Base-by-base conservation (phyloP, 1,140 invertebrate genomes). In the Atopsyche davidsoni region DNA sequence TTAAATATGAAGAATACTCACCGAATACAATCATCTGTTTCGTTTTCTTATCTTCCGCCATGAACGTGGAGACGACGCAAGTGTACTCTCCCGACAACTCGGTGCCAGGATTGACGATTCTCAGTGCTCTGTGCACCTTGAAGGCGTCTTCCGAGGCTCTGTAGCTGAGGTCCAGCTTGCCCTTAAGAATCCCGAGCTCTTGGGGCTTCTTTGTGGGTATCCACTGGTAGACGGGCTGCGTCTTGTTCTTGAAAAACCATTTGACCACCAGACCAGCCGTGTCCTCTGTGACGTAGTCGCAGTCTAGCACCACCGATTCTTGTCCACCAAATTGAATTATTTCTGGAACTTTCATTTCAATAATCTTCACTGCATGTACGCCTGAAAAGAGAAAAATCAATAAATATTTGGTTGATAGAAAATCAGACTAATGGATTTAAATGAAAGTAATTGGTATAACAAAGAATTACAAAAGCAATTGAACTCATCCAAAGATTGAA, bases 161-260 rank as follows among this genome's bases (percentile, higher is more conserved):
- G 67, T 82, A 83, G 51, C 75, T 72, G 46, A 84, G 65, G 67
- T 84, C 79, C 13, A 85, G 67, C 14, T 78, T 70, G 35, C 79
- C 81, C 50, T 78, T 73, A 19, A 87, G 69, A 14, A 83, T 73
- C 23, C 80, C 81, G 43, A 77, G 64, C 18, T 75, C 79, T 53
- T 79, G 75, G 2, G 82, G 82, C 55, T 76, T 74, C 34, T 74
- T 69, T 2, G 74, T 74, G 11, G 78, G 75, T 39, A 89, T 87
- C 86, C 86, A 89, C 63, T 88, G 85, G 63, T 88, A 89, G 4
- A 88, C 77, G 3, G 81, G 79, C 23, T 76, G 70, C 1, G 75
- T 72, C 59, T 77, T 74, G 44, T 80, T 75, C 60, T 81, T 81
- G 64, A 86, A 82, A 66, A 79, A 88, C 86, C 86, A 88, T 65